phyloP scores from a whole-genome alignment of 2,113 vertebrate species.

The Oplegnathus fasciatus region DNA sequence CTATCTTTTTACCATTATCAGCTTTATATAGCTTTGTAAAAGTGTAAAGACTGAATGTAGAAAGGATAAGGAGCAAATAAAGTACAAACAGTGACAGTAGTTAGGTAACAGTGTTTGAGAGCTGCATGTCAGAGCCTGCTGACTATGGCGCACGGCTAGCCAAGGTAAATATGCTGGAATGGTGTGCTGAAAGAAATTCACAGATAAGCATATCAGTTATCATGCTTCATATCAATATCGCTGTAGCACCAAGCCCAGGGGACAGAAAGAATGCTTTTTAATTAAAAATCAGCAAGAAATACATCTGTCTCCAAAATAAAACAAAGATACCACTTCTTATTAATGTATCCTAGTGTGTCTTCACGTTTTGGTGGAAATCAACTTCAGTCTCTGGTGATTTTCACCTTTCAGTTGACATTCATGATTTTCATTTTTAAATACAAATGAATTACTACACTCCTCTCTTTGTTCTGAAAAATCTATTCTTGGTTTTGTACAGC shows the following conservation, averaged over 20 bases:
- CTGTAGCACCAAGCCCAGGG: neutral
- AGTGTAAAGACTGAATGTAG: neutral
- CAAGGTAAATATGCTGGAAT: conserved; percentile 34
- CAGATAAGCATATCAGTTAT: conserved; percentile 50
- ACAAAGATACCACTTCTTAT: neutral
- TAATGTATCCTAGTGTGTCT: neutral
- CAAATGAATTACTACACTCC: neutral
- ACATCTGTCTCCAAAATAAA: conserved; percentile 4
- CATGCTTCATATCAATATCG: conserved; percentile 23
- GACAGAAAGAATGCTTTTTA: conserved; percentile 25
- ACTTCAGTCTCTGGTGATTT: neutral
- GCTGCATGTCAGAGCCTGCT: conserved; percentile 44
- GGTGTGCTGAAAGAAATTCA: conserved; percentile 18
- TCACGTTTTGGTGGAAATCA: neutral
- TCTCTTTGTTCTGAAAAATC: neutral
- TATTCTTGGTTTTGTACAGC: neutral
- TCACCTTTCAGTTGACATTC: neutral
- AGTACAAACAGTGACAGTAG: conserved; percentile 11
- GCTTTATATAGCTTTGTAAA: neutral
- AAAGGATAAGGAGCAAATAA: neutral
- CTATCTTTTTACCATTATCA: neutral
- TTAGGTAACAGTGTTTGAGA: conserved; percentile 37
- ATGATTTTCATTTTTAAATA: neutral
- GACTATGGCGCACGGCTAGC: neutral
- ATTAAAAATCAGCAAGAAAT: conserved; percentile 10